Evolutionary conservation across 2,888 invertebrate species (phyloP).

Genomic region (Yponomeuta malinellus): DNA sequence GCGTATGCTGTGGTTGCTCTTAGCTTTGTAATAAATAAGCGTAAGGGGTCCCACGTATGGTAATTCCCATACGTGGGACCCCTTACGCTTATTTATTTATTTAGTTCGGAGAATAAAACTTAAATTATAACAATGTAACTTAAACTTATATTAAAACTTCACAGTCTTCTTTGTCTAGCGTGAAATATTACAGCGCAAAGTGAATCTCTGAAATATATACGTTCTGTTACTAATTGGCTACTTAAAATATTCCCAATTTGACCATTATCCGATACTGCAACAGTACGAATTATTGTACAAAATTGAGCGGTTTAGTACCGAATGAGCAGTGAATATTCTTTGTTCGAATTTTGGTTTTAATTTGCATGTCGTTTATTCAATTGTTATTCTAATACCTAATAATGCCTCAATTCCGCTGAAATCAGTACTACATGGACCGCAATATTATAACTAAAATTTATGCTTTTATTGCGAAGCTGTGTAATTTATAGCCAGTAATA

Average conservation of each 20-base stretch:
- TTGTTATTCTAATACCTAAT: constrained; percentile 11
- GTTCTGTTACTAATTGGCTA: neutral
- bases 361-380: constrained; percentile 15
- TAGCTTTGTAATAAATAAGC: neutral
- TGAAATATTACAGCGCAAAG: neutral
- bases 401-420: neutral
- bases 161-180: neutral
- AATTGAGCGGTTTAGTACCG: neutral
- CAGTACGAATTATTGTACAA: neutral
- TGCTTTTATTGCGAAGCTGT: constrained; percentile 31
- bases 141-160: neutral
- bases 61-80: too few relatives aligned
- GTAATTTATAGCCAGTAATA: constrained; percentile 51
- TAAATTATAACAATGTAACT: too few relatives aligned
- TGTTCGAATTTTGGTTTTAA: neutral
- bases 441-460: neutral
- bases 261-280: neutral
- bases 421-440: neutral
- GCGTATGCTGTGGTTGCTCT: too few relatives aligned
- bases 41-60: neutral
- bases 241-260: neutral
- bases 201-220: too few relatives aligned
- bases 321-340: neutral
- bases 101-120: too few relatives aligned
- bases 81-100: neutral